Base-by-base conservation (phyloP, 2,797 vertebrate species). In the Epinephelus malabaricus region DNA sequence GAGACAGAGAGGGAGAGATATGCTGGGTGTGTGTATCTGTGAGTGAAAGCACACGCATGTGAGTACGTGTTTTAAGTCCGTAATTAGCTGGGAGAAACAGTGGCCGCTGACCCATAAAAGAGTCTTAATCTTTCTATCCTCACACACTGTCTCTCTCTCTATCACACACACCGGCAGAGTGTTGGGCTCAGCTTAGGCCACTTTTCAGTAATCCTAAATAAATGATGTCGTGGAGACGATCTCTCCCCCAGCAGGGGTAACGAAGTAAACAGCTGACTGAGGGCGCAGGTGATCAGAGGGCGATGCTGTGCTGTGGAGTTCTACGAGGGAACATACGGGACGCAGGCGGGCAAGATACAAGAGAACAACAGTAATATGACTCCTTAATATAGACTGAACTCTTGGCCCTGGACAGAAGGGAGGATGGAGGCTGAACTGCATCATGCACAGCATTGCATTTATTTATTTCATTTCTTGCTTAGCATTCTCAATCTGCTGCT, bases 201-300 rank as follows among this genome's bases (percentile, higher is more conserved):
- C 88, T 90, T 93, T 91, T 89, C 86, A 89, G 82, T 90, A 91
- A 93, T 91, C 82, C 78, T 92, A 74, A 93, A 93, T 93, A 93
- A 93, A 91, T 92, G 61, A 93, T 92, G 86, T 63, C 0, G 69
- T 60, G 54, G 75, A 86, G 76, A 50, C 34, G 69, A 88, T 83
- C 86, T 82, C 75, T 72, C 79, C 65, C 79, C 30, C 70, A 72
- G 77, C 86, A 82, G 75, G 76, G 59, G 73, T 85, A 86, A 87
- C 27, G 60, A 88, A 81, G 86, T 83, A 81, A 90, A 81, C 82
- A 86, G 86, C 79, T 71, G 84, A 83, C 61, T 71, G 81, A 53
- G 60, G 79, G 75, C 40, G 4, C 69, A 83, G 86, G 86, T 84
- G 91, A 92, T 83, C 65, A 23, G 70, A 80, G 87, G 76, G 66